A percentile compares a stretch with the other conserved stretches of the same genome.
phyloP scores from a whole-genome alignment of 2,888 invertebrate species.

The Stenodera caucasica region DNA sequence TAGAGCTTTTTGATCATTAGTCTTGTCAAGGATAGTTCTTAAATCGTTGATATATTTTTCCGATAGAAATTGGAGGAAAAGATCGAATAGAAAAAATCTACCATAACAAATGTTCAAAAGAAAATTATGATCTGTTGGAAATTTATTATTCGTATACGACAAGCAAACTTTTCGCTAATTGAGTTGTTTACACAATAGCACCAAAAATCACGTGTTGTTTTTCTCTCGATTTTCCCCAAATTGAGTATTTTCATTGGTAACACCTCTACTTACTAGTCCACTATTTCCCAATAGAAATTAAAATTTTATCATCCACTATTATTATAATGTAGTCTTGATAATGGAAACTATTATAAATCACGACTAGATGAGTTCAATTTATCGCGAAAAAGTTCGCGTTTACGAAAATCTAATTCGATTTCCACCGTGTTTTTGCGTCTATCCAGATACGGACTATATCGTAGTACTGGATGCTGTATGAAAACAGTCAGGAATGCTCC shows the following conservation, averaged over 20 bases:
- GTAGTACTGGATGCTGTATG: slow-evolving; percentile 36
- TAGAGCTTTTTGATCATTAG: slow-evolving; percentile 4
- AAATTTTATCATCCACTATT: no score
- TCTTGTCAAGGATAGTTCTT: slow-evolving; percentile 13
- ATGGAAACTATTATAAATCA: no score
- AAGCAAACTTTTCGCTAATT: neutral
- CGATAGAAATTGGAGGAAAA: neutral
- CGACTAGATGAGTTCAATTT: no score
- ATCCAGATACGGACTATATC: slow-evolving; percentile 30
- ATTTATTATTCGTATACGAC: neutral
- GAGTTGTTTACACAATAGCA: neutral
- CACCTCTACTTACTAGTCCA: no score
- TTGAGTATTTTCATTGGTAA: no score
- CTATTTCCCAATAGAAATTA: no score
- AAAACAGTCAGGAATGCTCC: slow-evolving; percentile 29
- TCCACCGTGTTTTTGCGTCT: slow-evolving; percentile 13
- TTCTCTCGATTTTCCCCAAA: neutral
- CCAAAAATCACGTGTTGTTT: slow-evolving; percentile 1
- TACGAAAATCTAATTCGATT: slow-evolving; percentile 9
- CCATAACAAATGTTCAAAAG: neutral
- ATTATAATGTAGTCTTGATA: no score
- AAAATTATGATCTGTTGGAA: neutral
- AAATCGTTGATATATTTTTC: slow-evolving; percentile 15
- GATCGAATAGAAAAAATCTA: no score
- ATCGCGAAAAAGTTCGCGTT: no score